phyloP scores from a whole-genome alignment of 2,797 vertebrate species.

The Urosaurus nigricauda region DNA sequence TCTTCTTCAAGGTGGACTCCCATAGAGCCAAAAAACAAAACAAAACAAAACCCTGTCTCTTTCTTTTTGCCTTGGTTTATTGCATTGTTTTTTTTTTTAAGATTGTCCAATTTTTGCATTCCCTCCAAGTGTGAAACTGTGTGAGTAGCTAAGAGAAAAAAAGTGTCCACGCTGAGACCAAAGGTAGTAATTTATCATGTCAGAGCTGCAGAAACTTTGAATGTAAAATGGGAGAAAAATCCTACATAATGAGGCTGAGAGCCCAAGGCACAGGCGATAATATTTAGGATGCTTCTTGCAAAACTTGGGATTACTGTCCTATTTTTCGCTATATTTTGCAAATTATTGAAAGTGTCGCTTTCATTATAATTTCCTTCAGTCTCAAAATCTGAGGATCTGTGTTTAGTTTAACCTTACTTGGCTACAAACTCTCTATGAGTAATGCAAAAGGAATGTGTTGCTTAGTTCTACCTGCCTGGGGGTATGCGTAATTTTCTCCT shows the following conservation, averaged over 20 bases:
- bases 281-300: constrained; percentile 63
- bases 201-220: constrained; percentile 58
- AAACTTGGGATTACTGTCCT: constrained; percentile 61
- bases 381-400: constrained; percentile 61
- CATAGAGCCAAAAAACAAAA: constrained; percentile 20
- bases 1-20: neutral
- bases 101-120: constrained; percentile 50
- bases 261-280: constrained; percentile 58
- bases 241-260: constrained; percentile 48
- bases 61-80: fast-evolving
- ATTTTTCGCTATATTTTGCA: constrained; percentile 59
- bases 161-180: constrained; percentile 67
- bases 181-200: constrained; percentile 74
- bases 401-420: constrained; percentile 52
- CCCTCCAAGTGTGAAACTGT: neutral
- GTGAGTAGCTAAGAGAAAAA: constrained; percentile 59
- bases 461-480: constrained; percentile 58
- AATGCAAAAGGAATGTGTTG: constrained; percentile 45
- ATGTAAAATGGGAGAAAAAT: constrained; percentile 56
- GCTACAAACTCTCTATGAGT: constrained; percentile 31
- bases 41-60: neutral
- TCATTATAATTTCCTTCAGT: constrained; percentile 51
- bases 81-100: neutral
- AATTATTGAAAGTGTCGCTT: neutral
- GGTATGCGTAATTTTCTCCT: constrained; percentile 57